Percentiles rank a stretch among this genome's conserved stretches.
phyloP scores from a whole-genome alignment of 1,140 invertebrate genomes.

The Plodia interpunctella region DNA sequence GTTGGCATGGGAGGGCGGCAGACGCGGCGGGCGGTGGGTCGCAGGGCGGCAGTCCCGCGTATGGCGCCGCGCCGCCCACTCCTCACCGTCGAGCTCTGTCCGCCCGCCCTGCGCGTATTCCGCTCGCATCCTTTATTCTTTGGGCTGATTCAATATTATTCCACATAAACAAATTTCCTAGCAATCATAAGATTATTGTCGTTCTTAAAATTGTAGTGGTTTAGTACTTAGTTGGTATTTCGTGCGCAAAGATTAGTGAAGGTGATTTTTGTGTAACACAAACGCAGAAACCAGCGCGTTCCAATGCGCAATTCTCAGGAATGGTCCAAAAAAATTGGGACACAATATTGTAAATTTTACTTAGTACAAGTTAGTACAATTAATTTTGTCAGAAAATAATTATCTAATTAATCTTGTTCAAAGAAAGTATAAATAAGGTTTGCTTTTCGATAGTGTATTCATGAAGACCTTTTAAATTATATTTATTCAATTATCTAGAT shows the following conservation, averaged over 20 bases:
- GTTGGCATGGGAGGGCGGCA: slow-evolving; percentile 49
- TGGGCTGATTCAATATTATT: background rate
- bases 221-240: no score
- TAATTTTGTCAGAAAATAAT: no score
- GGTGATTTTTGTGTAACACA: slow-evolving; percentile 40
- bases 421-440: no score
- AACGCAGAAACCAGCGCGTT: slow-evolving; percentile 36
- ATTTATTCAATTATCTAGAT: no score
- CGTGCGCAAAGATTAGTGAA: slow-evolving; percentile 16
- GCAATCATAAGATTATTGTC: background rate
- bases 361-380: no score
- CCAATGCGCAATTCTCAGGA: slow-evolving; percentile 64
- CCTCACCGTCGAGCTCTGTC: slow-evolving; percentile 28
- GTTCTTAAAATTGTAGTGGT: slow-evolving; percentile 11
- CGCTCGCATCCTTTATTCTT: slow-evolving; percentile 20
- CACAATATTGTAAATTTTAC: slow-evolving; percentile 10
- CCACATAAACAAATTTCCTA: background rate
- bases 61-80: slow-evolving; percentile 56
- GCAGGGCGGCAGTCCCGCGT: slow-evolving; percentile 63
- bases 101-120: slow-evolving; percentile 35
- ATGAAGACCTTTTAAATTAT: no score
- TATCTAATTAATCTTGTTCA: no score
- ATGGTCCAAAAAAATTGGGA: slow-evolving; percentile 35
- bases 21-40: slow-evolving; percentile 35
- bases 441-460: no score